Base-by-base conservation (phyloP, 2,797 vertebrate genomes). In the Microctenopoma stevenorrisi region DNA sequence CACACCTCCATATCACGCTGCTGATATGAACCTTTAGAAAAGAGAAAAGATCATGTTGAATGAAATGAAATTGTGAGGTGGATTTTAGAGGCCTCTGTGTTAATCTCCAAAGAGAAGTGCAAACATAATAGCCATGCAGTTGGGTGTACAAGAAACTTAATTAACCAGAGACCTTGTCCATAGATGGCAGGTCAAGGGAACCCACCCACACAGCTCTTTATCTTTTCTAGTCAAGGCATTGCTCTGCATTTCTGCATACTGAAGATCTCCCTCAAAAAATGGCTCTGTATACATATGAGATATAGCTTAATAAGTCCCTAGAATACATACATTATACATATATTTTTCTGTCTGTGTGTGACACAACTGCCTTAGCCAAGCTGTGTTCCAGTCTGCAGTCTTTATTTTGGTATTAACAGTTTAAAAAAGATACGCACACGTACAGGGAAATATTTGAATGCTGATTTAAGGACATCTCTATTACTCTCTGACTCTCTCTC, bases 71-170 rank as follows among this genome's bases (percentile, higher is more conserved):
- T 88, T 78, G 68, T 83, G 81, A 84, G 80, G 78, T 85, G 85
- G 85, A 89, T 91, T 30, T 91, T 90, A 84, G 74, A 84, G 79
- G 79, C 79, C 72, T 79, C 65, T 33, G 30, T 86, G 62, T 85
- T 92, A 90, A 93, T 93, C 86, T 89, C 79, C 75, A 86, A 83
- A 86, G 80, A 86, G 75, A 82, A 68, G 81, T 68, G 77, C 76
- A 85, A 86, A 88, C 78, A 88, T 83, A 89, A 90, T 81, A 79
- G 82, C 62, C 65, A 74, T 70, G 56, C 68, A 83, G 65, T 66
- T 82, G 64, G 78, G 72, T 83, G 67, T 74, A 81, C 67, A 82
- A 78, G 68, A 81, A 88, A 81, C 82, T 80, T 87, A 88, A 89
- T 91, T 91, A 91, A 87, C 81, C 56, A 13, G 68, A 76, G 86